Percentiles rank a stretch among this genome's conserved stretches.
Evolutionary conservation across 2,888 invertebrate species (phyloP).

Genomic region (Entomobrya multifasciata): DNA sequence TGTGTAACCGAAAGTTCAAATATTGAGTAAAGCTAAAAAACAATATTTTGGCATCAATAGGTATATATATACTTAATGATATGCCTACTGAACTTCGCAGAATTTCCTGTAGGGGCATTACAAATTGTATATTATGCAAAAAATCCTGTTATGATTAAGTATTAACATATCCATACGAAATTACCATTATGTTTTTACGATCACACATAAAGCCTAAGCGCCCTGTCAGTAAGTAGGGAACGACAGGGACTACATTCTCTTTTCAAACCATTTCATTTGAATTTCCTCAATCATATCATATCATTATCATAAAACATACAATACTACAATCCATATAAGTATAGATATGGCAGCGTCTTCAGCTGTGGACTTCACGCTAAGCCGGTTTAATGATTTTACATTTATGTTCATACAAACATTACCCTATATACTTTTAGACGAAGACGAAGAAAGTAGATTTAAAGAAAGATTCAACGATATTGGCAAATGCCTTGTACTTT

Average conservation of each 20-base stretch:
- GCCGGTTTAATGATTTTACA: background rate
- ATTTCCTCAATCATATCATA: background rate
- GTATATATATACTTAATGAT: too few species aligned
- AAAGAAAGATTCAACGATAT: background rate
- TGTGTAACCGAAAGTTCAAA: too few species aligned
- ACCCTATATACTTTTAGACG: background rate
- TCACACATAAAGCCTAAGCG: background rate
- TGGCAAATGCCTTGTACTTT: background rate
- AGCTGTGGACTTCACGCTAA: background rate
- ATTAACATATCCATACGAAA: background rate
- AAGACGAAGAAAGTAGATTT: background rate
- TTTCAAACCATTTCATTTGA: conserved; percentile 21
- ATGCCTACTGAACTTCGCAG: too few species aligned
- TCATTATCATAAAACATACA: background rate
- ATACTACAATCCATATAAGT: too few species aligned
- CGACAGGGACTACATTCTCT: background rate
- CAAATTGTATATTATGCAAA: too few species aligned
- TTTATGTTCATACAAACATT: background rate
- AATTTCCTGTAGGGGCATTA: too few species aligned
- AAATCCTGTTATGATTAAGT: too few species aligned
- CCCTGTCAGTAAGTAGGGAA: background rate
- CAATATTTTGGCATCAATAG: too few species aligned
- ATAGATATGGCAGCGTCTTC: background rate
- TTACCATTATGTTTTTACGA: conserved; percentile 12
- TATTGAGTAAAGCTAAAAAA: too few species aligned